Conservation (phyloP, 2,797 vertebrate genomes). For the Pachyuromys duprasi region DNA sequence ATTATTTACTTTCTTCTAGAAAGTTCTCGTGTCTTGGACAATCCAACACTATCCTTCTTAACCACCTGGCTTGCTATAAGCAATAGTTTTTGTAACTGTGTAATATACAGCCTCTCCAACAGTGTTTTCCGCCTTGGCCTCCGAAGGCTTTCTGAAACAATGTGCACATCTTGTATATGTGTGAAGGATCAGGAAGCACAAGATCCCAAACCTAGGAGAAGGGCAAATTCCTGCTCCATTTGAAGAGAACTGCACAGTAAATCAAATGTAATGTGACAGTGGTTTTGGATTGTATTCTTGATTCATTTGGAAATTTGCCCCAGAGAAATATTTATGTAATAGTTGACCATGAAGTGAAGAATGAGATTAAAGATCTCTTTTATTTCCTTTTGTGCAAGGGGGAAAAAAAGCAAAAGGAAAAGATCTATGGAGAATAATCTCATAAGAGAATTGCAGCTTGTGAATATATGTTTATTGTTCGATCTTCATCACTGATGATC, state of each 20-base stretch:
- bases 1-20: constrained; percentile 99
- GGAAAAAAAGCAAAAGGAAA: constrained; percentile 69
- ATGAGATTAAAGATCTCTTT: constrained; percentile 63
- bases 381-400: constrained; percentile 39
- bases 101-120: constrained; percentile 99
- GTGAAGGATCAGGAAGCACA: constrained; percentile 92
- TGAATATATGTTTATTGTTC: constrained; percentile 65
- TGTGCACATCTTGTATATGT: constrained; percentile 93
- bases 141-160: constrained; percentile 95
- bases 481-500: constrained; percentile 50
- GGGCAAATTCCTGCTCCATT: constrained; percentile 98
- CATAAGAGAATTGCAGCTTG: constrained; percentile 61
- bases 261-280: constrained; percentile 43
- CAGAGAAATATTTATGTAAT: constrained; percentile 82
- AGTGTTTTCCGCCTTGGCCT: constrained; percentile 98
- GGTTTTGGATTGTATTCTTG: constrained; percentile 76
- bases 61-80: constrained; percentile 99
- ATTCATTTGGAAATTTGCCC: constrained; percentile 80
- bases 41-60: constrained; percentile 95
- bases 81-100: constrained; percentile 99
- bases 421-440: constrained; percentile 69
- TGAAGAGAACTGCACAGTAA: constrained; percentile 82
- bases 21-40: constrained; percentile 96
- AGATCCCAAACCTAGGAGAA: constrained; percentile 95
- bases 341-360: constrained; percentile 73